Percentiles rank a stretch among this genome's conserved stretches.
phyloP scores from a whole-genome alignment of 64 coral and sea anemone genomes.

The Actinia equina region DNA sequence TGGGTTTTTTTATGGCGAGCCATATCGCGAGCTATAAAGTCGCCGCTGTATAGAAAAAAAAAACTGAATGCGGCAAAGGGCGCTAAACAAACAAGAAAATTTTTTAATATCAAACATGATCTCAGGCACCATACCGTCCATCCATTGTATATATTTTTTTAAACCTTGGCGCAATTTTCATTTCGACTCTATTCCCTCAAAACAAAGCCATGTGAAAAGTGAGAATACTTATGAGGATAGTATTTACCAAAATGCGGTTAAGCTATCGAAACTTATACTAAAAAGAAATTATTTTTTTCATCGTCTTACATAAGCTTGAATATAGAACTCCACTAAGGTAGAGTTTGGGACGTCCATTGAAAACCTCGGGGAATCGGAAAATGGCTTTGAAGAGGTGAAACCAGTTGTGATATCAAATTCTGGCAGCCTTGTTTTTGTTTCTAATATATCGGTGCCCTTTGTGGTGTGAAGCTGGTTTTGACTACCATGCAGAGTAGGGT shows the following conservation, averaged over 20 bases:
- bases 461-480: neutral
- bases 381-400: neutral
- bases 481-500: neutral
- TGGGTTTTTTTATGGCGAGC: neutral
- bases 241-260: neutral
- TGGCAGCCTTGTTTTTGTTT: neutral
- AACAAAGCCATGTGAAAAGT: neutral
- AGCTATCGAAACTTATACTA: neutral
- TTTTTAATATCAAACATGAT: neutral
- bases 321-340: neutral
- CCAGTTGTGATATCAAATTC: neutral
- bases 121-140: neutral
- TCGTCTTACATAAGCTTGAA: no score
- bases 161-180: neutral
- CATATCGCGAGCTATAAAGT: neutral
- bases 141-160: neutral
- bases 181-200: neutral
- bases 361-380: neutral
- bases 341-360: neutral
- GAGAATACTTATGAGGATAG: neutral
- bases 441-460: neutral
- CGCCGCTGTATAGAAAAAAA: conserved; percentile 14
- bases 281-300: neutral
- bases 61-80: conserved; percentile 7
- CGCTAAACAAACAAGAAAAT: conserved; percentile 16